A percentile compares a stretch with the other conserved stretches of the same genome.
These are phyloP conservation scores for Cirrhinus molitorella DNA, from an alignment of 2,797 vertebrate genomes.

Conservation along the genomic window DNA sequence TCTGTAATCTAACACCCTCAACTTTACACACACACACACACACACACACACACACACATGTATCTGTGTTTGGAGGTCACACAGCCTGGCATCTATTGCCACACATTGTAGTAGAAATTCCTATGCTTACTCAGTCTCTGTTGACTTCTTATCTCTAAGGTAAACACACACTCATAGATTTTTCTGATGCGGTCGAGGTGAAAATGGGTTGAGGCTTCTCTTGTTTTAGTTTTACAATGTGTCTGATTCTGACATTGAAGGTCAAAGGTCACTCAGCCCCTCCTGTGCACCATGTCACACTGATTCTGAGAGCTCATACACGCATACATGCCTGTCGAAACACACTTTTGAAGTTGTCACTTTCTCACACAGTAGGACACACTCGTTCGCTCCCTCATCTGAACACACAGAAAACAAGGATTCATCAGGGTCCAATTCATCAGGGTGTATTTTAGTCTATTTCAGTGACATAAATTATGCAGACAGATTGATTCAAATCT, in stretches of 20 bases:
- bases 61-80: slow-evolving; percentile 57
- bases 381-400: slow-evolving; percentile 1
- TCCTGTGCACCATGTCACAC: slow-evolving; percentile 44
- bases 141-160: slow-evolving; percentile 48
- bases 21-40: slow-evolving; percentile 58
- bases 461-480: not conserved
- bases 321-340: slow-evolving; percentile 46
- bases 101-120: slow-evolving; percentile 41
- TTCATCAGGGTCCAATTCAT: not conserved
- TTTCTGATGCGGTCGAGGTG: not conserved
- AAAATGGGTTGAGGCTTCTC: slow-evolving; percentile 18
- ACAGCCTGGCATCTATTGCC: slow-evolving; percentile 51
- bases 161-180: slow-evolving; percentile 8
- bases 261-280: slow-evolving; percentile 57
- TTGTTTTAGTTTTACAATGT: slow-evolving; percentile 34
- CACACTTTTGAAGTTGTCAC: slow-evolving; percentile 46
- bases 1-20: slow-evolving; percentile 80
- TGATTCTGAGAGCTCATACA: slow-evolving; percentile 46
- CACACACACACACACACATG: not conserved
- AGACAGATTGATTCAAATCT: not conserved
- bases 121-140: slow-evolving; percentile 21
- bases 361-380: slow-evolving; percentile 44
- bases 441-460: not conserved
- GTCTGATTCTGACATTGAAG: slow-evolving; percentile 49
- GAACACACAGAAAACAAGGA: slow-evolving; percentile 60